Conservation (phyloP, 2,797 vertebrate genomes). For the Chaetodon trifasciatus region DNA sequence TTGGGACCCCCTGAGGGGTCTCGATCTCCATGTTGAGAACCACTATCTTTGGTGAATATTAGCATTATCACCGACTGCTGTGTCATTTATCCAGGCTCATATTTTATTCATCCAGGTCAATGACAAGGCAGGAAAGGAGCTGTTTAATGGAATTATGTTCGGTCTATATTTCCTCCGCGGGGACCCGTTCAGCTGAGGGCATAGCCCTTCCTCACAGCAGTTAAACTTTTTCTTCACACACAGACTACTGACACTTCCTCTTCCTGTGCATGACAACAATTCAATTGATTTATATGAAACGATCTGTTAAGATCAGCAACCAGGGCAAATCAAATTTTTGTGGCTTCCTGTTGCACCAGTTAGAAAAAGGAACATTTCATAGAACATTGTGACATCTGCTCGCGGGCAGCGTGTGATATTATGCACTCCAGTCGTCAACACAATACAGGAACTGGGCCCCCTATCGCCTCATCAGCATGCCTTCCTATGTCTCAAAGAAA, state of each 20-base stretch:
- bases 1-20: neutral
- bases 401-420: neutral
- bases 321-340: neutral
- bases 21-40: no score
- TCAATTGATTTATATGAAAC: conserved; percentile 6
- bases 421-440: conserved; percentile 9
- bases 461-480: conserved; percentile 8
- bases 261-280: neutral
- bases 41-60: neutral
- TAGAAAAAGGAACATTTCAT: conserved; percentile 2
- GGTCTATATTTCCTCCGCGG: neutral
- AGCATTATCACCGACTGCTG: neutral
- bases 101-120: neutral
- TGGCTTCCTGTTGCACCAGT: conserved; percentile 32
- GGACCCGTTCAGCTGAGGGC: neutral
- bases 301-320: neutral
- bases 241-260: neutral
- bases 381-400: conserved; percentile 5
- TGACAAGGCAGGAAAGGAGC: neutral
- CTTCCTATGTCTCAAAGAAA: conserved; percentile 23
- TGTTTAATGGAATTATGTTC: neutral
- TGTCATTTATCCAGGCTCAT: neutral
- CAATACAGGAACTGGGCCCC: conserved; percentile 22
- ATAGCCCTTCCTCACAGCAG: conserved; percentile 5
- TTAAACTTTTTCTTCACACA: neutral